These are phyloP conservation scores for Campaea margaritaria DNA, from an alignment of 2,888 invertebrate species.

Conservation along the genomic window DNA sequence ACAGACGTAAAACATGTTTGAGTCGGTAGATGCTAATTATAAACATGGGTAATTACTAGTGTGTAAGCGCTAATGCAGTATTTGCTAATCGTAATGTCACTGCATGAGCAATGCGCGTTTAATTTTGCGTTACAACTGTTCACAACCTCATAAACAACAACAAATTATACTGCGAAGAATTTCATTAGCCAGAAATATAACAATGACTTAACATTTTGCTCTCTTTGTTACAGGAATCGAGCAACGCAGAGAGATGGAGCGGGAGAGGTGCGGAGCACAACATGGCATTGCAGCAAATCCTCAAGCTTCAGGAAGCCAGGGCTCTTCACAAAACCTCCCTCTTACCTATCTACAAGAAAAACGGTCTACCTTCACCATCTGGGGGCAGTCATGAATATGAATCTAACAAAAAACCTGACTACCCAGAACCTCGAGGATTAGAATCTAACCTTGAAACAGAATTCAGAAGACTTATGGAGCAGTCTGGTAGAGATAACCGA, in stretches of 20 bases:
- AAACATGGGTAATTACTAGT: slow-evolving; percentile 33
- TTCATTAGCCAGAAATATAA: neutral
- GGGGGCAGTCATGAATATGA: slow-evolving; percentile 76
- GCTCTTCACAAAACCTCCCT: slow-evolving; percentile 86
- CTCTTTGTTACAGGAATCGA: slow-evolving; percentile 89
- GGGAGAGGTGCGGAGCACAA: slow-evolving; percentile 96
- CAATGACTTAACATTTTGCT: slow-evolving; percentile 22
- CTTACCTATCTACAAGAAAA: slow-evolving; percentile 79
- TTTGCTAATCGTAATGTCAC: slow-evolving; percentile 38
- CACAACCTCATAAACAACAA: slow-evolving; percentile 11
- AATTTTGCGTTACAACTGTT: slow-evolving; percentile 12
- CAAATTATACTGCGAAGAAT: slow-evolving; percentile 5
- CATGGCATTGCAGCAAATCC: slow-evolving; percentile 95
- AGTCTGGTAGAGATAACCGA: slow-evolving; percentile 78
- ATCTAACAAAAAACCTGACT: slow-evolving; percentile 60
- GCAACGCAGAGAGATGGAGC: slow-evolving; percentile 94
- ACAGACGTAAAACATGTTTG: slow-evolving; percentile 28
- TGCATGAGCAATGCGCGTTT: slow-evolving; percentile 15
- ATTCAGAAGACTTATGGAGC: slow-evolving; percentile 84
- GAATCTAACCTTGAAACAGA: slow-evolving; percentile 86
- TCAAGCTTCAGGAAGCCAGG: slow-evolving; percentile 95
- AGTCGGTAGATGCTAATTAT: slow-evolving; percentile 39
- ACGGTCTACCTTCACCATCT: slow-evolving; percentile 81
- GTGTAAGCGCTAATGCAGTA: slow-evolving; percentile 38
- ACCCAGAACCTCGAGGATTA: slow-evolving; percentile 71